Base-by-base conservation (phyloP, 2,113 vertebrate species). In the Motacilla alba region DNA sequence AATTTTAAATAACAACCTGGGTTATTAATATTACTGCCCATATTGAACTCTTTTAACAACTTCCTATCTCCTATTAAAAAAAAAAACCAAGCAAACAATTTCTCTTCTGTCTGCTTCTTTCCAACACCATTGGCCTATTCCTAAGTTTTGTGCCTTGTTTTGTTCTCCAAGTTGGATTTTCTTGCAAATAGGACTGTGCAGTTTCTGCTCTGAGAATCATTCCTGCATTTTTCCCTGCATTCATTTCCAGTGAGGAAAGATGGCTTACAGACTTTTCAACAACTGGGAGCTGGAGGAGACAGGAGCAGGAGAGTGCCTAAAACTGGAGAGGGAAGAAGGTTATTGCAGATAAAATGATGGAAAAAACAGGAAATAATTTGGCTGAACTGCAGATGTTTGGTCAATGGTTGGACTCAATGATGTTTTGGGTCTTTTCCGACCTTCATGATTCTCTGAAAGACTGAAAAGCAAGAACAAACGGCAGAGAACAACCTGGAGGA, bases 401-500 rank as follows among this genome's bases (percentile, higher is more conserved):
- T 47, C 39, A 53, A 1, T 60, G 24, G 11, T 31, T 53, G 24
- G 24, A 26, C 41, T 47, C 0, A 0, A 44, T 66, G 31, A 37
- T n/a, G 6, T 44, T 74, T 33, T 22, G 10, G 35, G 33, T 68
- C 23, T 75, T 82, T 81, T 82, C 46, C 2, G 13, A 33, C 28
- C 37, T 30, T 26, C 39, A 30, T 46, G 46, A 68, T 30, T 39
- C n/a, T 68, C 20, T 67, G 60, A n/a, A 81, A 78, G 44, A 70
- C 44, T 52, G 41, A 69, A 58, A 90, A 53, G 10, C 43, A 55
- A 55, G 23, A 52, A 37, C 27, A 79, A 49, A 81, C 72, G 20
- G 28, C 31, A 73, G 17, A 68, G 24, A 83, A 76, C 16, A 41
- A 49, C 15, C 11, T 20, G 31, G 21, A 87, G 23, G 11, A 82